Percentiles rank a stretch among this genome's conserved stretches.
These are phyloP conservation scores for Leptodactylus fuscus DNA, from an alignment of 2,113 vertebrate genomes.

Conservation along the genomic window DNA sequence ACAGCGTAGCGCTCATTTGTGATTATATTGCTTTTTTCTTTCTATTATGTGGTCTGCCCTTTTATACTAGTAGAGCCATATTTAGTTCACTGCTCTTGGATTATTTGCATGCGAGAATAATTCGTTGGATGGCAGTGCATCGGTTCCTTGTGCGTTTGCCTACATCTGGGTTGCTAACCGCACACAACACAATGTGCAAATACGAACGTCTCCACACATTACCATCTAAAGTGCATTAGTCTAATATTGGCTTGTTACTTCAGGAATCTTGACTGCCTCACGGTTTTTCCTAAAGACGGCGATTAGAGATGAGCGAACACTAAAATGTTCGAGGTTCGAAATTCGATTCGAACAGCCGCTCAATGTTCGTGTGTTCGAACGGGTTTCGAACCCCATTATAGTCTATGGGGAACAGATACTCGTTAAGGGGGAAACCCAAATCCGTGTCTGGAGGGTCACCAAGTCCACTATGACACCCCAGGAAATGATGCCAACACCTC, in stretches of 20 bases:
- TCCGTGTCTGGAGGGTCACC: no score
- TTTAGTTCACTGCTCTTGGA: conserved; percentile 21
- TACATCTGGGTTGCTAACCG: background rate
- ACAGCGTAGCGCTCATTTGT: background rate
- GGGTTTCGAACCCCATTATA: no score
- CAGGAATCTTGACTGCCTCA: no score
- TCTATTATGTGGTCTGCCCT: background rate
- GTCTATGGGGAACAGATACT: no score
- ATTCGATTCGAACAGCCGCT: no score
- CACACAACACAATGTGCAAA: conserved; percentile 19
- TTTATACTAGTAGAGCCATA: background rate
- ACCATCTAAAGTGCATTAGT: background rate
- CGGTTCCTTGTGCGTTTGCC: conserved; percentile 19
- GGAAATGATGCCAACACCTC: no score
- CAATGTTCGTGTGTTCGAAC: no score
- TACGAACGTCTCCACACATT: background rate
- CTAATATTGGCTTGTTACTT: background rate
- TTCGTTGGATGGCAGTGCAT: background rate
- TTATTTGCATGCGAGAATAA: conserved; percentile 1
- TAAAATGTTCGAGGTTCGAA: no score
- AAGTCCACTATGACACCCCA: no score
- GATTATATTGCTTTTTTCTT: conserved; percentile 40
- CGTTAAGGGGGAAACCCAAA: no score
- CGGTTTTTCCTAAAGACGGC: no score
- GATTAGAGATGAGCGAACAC: no score